phyloP scores from a whole-genome alignment of 2,113 vertebrate genomes.

The Mastomys natalensis region DNA sequence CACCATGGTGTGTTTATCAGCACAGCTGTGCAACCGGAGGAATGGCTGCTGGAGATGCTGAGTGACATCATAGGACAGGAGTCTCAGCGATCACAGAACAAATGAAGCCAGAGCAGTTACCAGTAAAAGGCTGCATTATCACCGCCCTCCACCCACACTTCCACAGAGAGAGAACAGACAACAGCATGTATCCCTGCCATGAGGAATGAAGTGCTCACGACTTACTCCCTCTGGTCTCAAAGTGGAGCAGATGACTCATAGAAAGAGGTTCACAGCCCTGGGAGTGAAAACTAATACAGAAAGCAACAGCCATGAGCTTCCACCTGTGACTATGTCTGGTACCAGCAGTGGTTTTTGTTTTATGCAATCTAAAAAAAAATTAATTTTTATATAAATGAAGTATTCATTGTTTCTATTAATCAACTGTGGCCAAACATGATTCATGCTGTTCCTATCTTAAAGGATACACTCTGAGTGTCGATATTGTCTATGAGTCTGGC shows the following conservation, averaged over 20 bases:
- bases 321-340: not conserved
- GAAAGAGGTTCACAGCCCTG: not conserved
- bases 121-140: not conserved
- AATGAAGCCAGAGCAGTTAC: not conserved
- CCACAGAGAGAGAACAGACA: not conserved
- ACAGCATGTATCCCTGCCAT: accelerated
- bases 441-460: not conserved
- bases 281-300: not conserved
- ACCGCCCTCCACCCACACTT: not conserved
- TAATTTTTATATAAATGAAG: slow-evolving; percentile 1
- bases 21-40: not conserved
- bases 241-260: not conserved
- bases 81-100: not conserved
- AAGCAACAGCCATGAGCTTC: not conserved
- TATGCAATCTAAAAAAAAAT: not conserved
- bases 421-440: not conserved
- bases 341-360: not conserved
- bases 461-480: not conserved
- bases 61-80: not conserved
- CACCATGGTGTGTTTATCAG: not conserved
- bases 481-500: not conserved
- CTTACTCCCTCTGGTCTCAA: not conserved
- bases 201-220: not conserved
- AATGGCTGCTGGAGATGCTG: not conserved
- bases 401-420: slow-evolving; percentile 16